Evolutionary conservation across 2,888 invertebrate species (phyloP).

Genomic region (Tortrix viridana): DNA sequence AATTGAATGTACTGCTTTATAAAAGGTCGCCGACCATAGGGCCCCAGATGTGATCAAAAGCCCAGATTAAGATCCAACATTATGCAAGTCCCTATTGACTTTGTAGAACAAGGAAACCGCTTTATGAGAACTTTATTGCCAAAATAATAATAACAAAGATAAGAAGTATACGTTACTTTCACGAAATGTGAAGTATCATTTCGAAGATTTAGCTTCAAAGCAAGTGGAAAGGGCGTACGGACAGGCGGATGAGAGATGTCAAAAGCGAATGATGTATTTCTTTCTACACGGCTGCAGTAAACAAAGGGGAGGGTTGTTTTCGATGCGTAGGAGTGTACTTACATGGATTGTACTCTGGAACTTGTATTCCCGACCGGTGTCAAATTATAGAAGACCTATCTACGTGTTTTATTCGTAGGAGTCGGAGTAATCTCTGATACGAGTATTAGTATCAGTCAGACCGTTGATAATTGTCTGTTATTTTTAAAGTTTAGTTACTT

Average conservation of each 20-base stretch:
- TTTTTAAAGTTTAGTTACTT: no score
- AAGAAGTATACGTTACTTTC: slow-evolving; percentile 39
- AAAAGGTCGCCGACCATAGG: not conserved
- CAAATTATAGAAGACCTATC: no score
- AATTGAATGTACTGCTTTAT: not conserved
- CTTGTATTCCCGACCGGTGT: not conserved
- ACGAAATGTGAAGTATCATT: not conserved
- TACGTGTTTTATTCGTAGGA: no score
- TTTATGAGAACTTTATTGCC: not conserved
- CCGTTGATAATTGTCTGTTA: no score
- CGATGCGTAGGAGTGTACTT: not conserved
- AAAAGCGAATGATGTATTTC: not conserved
- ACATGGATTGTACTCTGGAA: no score
- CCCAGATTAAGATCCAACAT: slow-evolving; percentile 45
- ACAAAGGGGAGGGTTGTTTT: slow-evolving; percentile 1
- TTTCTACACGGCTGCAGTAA: not conserved
- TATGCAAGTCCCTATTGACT: slow-evolving; percentile 53
- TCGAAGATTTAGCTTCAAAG: not conserved
- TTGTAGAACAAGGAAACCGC: not conserved
- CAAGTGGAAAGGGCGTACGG: not conserved
- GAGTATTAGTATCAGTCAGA: no score
- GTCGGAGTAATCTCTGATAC: no score
- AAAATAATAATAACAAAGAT: not conserved
- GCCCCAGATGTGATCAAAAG: not conserved
- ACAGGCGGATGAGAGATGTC: not conserved